Evolutionary conservation across 37 sponge, comb jelly and placozoan genomes (phyloP), one percentile per base, ranked within the genome.

Genomic region (Dysidea cf. avara): DNA sequence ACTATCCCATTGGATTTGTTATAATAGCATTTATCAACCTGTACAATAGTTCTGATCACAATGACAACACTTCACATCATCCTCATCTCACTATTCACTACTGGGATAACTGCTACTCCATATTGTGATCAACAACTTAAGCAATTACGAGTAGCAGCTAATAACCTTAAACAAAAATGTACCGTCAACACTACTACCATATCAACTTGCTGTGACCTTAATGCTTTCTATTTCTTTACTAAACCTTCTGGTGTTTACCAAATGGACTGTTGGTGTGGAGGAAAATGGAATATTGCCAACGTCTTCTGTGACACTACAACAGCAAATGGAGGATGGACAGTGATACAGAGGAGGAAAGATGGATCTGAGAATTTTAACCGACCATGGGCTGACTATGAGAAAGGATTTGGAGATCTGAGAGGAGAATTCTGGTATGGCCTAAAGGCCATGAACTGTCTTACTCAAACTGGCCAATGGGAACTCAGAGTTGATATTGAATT

Each of bases 391-490:
- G 38, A 21, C 26, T 75, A 62, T 75, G 76, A 34, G 3, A 39
- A 75, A 40, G 76, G 64, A 22, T 75, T 75, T 36, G 76, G 76
- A 22, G 62, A 75, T 37, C 76, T 22, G n/a, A 21, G 16, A 1
- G 76, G 76, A 31, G 76, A 75, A 39, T 75, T 62, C 34, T 75
- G 76, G 76, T 30, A 61, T 14, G 76, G 76, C 18, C 64, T 75
- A 43, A 26, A 75, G 63, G 29, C 34, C 28, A 61, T 61, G 20
- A 38, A 61, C 48, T 43, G 64, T 24, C 52, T 75, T 18, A 75
- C 53, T 22, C 6, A 6, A 61, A 18, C 52, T 32, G 46, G 46
- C 46, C 46, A 43, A 43, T 43, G 46, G 46, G 36, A 75, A 18
- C 61, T 75, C 9, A 37, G 63, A 49, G 36, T 75, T 30, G 63